Evolutionary conservation across 2,797 vertebrate genomes (phyloP).

Genomic region (Gouania willdenowi): DNA sequence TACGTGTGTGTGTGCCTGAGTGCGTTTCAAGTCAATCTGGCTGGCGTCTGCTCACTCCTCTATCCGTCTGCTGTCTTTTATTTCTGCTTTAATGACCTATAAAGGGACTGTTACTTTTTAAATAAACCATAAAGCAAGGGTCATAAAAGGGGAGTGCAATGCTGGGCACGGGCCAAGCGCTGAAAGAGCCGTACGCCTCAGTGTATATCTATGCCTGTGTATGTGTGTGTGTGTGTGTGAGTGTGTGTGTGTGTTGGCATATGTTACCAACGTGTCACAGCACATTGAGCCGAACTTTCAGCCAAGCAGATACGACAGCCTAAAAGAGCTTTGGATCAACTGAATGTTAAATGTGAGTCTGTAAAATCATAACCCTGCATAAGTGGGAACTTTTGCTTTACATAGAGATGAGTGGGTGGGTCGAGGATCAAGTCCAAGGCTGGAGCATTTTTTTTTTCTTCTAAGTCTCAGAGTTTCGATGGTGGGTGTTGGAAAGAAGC

Average conservation of each 20-base stretch:
- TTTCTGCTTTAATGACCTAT: slow-evolving; percentile 78
- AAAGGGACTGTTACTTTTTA: slow-evolving; percentile 81
- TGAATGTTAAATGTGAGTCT: slow-evolving; percentile 39
- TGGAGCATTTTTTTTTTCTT: slow-evolving; percentile 23
- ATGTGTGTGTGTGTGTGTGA: slow-evolving; percentile 11
- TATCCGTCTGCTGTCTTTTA: slow-evolving; percentile 69
- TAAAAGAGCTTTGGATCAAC: slow-evolving; percentile 26
- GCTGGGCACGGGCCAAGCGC: slow-evolving; percentile 68
- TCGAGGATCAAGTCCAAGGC: slow-evolving; percentile 62
- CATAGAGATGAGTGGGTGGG: slow-evolving; percentile 56
- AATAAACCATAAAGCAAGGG: slow-evolving; percentile 80
- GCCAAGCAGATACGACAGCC: slow-evolving; percentile 29
- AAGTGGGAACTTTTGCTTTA: slow-evolving; percentile 57
- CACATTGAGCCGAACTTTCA: slow-evolving; percentile 16
- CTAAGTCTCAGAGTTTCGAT: slow-evolving; percentile 44
- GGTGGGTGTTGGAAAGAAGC: slow-evolving; percentile 53
- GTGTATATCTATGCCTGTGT: not conserved
- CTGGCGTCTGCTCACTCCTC: slow-evolving; percentile 58
- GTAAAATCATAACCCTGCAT: slow-evolving; percentile 51
- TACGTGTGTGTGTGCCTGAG: slow-evolving; percentile 3
- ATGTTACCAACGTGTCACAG: slow-evolving; percentile 28
- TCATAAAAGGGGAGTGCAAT: slow-evolving; percentile 72
- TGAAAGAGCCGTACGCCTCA: slow-evolving; percentile 34
- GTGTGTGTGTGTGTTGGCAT: slow-evolving; percentile 24
- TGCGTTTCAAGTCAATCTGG: slow-evolving; percentile 47